A percentile compares a stretch with the other conserved stretches of the same genome.
Evolutionary conservation across 2,113 vertebrate species (phyloP).

Genomic region (Burhinus bistriatus): DNA sequence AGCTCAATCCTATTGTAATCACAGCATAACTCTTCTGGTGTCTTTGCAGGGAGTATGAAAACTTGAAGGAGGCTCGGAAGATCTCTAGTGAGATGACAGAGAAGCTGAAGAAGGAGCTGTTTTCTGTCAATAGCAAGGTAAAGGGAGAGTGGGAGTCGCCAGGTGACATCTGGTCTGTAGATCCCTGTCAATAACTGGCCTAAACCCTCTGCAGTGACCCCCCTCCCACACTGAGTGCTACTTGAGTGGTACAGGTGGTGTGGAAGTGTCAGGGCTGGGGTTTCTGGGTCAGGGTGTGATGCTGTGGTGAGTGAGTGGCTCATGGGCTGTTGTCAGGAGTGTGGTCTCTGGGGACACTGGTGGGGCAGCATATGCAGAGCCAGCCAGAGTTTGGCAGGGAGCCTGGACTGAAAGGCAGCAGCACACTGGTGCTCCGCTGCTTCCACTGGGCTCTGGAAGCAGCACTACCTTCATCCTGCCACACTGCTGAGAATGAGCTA

Average conservation of each 20-base stretch:
- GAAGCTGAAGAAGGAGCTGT: constrained; percentile 89
- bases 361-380: not conserved
- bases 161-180: not conserved
- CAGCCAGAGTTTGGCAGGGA: not conserved
- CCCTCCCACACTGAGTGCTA: too few relatives aligned
- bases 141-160: not conserved
- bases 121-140: constrained; percentile 88
- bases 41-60: constrained; percentile 92
- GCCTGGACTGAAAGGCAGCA: not conserved
- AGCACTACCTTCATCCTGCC: not conserved
- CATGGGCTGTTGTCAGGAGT: not conserved
- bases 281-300: not conserved
- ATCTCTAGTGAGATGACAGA: constrained; percentile 84
- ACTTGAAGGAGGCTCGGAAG: constrained; percentile 85
- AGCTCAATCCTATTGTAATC: not conserved
- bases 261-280: not conserved
- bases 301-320: not conserved
- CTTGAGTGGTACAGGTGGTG: too few relatives aligned
- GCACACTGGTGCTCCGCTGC: not conserved
- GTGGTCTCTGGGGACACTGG: not conserved
- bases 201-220: not conserved
- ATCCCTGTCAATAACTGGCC: not conserved
- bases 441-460: not conserved
- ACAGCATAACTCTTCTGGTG: not conserved
- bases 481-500: not conserved